Evolutionary conservation across 2,888 invertebrate genomes (phyloP).

Genomic region (Netelia virgata): DNA sequence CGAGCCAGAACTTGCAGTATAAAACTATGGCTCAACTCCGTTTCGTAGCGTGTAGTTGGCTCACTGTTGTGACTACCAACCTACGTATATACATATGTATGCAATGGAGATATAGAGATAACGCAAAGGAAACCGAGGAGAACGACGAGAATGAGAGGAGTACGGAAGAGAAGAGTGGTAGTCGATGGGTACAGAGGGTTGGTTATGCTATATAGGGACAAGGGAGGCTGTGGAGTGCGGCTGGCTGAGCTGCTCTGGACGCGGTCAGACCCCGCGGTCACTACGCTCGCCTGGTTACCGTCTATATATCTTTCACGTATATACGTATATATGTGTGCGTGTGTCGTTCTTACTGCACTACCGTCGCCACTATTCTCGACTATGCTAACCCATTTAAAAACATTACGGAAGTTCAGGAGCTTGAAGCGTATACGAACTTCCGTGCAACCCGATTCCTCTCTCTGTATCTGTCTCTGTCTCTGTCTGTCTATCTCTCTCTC

Average conservation of each 20-base stretch:
- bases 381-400: constrained; percentile 70
- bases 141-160: constrained; percentile 32
- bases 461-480: constrained; percentile 5
- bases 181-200: constrained; percentile 25
- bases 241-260: constrained; percentile 57
- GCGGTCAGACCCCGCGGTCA: constrained; percentile 8
- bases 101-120: background rate
- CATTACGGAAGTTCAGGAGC: constrained; percentile 65
- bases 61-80: constrained; percentile 37
- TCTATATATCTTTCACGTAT: background rate
- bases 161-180: constrained; percentile 39
- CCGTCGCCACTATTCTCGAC: constrained; percentile 52
- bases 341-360: constrained; percentile 31
- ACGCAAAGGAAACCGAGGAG: constrained; percentile 28
- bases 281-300: background rate
- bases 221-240: constrained; percentile 55
- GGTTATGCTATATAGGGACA: constrained; percentile 32
- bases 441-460: constrained; percentile 57
- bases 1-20: constrained; percentile 70
- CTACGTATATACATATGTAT: background rate
- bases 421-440: constrained; percentile 56
- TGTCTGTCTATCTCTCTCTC: background rate
- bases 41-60: constrained; percentile 52
- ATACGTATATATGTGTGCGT: constrained; percentile 12
- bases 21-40: constrained; percentile 74